Evolutionary conservation across 2,797 vertebrate genomes (phyloP).

Genomic region (Sebastes cheni): DNA sequence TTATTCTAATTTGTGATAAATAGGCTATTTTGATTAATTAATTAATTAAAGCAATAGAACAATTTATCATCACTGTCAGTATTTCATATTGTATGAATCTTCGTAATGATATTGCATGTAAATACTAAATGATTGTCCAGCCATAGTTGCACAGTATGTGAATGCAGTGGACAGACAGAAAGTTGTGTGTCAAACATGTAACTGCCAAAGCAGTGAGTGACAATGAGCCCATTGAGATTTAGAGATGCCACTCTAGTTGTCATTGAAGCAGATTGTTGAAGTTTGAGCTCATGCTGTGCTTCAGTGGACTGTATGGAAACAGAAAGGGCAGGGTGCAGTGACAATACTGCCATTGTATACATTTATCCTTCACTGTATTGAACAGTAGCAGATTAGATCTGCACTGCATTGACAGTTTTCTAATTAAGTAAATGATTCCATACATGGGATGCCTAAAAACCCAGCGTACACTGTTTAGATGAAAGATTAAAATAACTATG

Average conservation of each 20-base stretch:
- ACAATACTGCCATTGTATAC: not conserved
- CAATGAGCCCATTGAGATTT: constrained; percentile 16
- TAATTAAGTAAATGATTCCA: not conserved
- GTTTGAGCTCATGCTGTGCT: constrained; percentile 14
- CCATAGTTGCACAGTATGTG: not conserved
- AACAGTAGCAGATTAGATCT: not conserved
- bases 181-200: not conserved
- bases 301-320: not conserved
- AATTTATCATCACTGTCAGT: too few species aligned
- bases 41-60: not conserved
- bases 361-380: not conserved
- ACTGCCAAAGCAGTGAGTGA: not conserved
- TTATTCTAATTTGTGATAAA: not conserved
- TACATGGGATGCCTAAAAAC: not conserved
- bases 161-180: not conserved
- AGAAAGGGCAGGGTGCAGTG: not conserved
- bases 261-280: not conserved
- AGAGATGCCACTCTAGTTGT: not conserved
- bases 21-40: not conserved
- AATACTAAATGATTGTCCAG: not conserved
- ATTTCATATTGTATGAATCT: not conserved
- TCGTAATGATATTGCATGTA: not conserved
- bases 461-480: not conserved
- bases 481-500: not conserved
- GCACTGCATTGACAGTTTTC: not conserved